These are phyloP conservation scores for Stictocephala bisonia DNA, from an alignment of 2,888 invertebrate genomes.

Conservation along the genomic window DNA sequence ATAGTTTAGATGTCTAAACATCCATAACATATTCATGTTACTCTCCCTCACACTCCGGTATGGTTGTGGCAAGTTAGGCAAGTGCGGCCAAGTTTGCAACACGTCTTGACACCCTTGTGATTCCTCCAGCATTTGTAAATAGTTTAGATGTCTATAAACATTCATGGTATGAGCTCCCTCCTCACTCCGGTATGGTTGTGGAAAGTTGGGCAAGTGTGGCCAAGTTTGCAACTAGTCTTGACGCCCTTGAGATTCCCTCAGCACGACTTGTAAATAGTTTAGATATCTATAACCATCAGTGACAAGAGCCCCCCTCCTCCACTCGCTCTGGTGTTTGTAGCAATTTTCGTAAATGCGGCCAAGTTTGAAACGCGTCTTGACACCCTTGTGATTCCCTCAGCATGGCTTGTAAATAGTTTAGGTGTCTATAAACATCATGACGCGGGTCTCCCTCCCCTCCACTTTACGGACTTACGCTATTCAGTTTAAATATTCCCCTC, in stretches of 20 bases:
- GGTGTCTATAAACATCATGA: constrained; percentile 25
- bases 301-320: background rate
- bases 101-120: background rate
- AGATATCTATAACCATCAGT: constrained; percentile 28
- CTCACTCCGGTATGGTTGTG: too few species aligned
- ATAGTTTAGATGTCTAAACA: constrained; percentile 35
- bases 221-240: background rate
- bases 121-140: constrained; percentile 14
- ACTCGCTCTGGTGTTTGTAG: too few species aligned
- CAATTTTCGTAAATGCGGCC: too few species aligned
- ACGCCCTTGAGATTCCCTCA: background rate
- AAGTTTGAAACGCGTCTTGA: background rate
- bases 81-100: background rate
- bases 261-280: constrained; percentile 29
- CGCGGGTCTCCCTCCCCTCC: background rate
- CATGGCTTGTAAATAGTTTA: constrained; percentile 29
- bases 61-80: too few species aligned
- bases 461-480: too few species aligned
- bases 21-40: constrained; percentile 2
- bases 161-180: background rate
- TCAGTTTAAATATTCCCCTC: too few species aligned
- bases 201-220: too few species aligned
- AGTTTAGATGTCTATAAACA: constrained; percentile 35
- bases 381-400: background rate
- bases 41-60: background rate